Base-by-base conservation (phyloP, 2,888 invertebrate genomes). In the Scaptomyza caliginosa region DNA sequence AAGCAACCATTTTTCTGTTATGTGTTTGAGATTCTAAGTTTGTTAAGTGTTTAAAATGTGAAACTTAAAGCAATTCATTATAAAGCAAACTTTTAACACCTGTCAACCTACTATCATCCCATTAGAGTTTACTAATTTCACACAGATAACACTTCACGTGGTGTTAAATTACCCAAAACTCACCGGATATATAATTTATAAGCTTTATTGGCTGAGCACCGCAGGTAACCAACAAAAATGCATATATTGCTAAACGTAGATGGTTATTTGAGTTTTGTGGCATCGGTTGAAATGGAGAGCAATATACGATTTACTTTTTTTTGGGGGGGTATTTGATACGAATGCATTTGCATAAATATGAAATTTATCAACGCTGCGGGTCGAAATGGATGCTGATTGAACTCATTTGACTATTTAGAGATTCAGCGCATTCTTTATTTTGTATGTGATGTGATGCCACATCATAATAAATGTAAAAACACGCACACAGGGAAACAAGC, bases 301-400 rank as follows among this genome's bases (percentile, higher is more conserved):
- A 38, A 60, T 77, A 81, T 60, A 69, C 64, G 73, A 69, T 66
- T 62, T 63, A n/a, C n/a, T n/a, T 16, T 8, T 16, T 32, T 13
- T 32, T 32, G 0, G 13, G 21, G 21, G 32, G 34, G n/a, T 42
- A 59, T 70, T 86, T 55, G 73, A 69, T 65, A 60, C 51, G 51
- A 62, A 56, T 72, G 74, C 86, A 81, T 81, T 81, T 77, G 74
- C 81, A 81, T 81, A 86, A 86, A 86, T 86, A 81, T 81, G 85
- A 84, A 81, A 81, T 81, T 81, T 81, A 86, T 81, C 81, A 81
- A 81, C 75, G 72, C 58, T 55, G 52, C 34, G 63, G 60, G 52
- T 64, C 80, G 58, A 84, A 81, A 84, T 81, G 86, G 74, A 84
- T 81, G 86, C 72, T 85, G 87, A 85, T 87, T 83, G 85, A 82